Evolutionary conservation across 2,888 invertebrate genomes (phyloP).

Genomic region (Geotrupes spiniger): DNA sequence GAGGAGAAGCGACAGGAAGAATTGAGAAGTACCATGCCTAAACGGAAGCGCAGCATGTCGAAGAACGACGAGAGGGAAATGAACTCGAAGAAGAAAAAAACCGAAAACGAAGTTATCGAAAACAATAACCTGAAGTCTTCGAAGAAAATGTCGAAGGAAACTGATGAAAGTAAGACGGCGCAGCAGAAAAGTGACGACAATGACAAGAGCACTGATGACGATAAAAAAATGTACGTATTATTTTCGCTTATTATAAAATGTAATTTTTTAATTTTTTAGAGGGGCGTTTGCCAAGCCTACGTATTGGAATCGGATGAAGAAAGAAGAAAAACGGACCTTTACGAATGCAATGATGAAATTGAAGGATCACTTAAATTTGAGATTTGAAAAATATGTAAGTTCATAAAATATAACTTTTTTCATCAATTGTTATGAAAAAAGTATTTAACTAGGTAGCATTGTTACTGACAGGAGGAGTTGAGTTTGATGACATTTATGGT

Average conservation of each 20-base stretch:
- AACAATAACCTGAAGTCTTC: slow-evolving; percentile 18
- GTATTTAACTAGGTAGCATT: not conserved
- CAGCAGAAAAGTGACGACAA: slow-evolving; percentile 3
- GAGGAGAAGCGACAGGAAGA: slow-evolving; percentile 52
- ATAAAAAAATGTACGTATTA: slow-evolving; percentile 15
- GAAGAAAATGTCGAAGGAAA: slow-evolving; percentile 25
- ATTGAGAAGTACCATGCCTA: slow-evolving; percentile 41
- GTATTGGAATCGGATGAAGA: slow-evolving; percentile 21
- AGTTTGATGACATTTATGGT: too few species aligned
- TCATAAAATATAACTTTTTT: not conserved
- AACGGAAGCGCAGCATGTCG: slow-evolving; percentile 32
- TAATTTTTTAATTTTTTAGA: not conserved
- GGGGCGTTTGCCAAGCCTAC: slow-evolving; percentile 17
- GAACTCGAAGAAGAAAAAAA: slow-evolving; percentile 18
- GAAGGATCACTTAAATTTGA: slow-evolving; percentile 16
- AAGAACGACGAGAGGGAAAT: slow-evolving; percentile 17
- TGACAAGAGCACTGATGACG: too few species aligned
- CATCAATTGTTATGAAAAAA: not conserved
- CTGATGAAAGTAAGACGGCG: too few species aligned
- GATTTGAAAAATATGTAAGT: slow-evolving; percentile 20
- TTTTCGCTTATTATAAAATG: not conserved
- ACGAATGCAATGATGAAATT: slow-evolving; percentile 19
- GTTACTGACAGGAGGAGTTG: too few species aligned
- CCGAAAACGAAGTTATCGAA: slow-evolving; percentile 10
- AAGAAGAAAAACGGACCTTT: slow-evolving; percentile 19